Percentiles rank a stretch among this genome's conserved stretches.
phyloP scores from a whole-genome alignment of 2,888 invertebrate genomes.

The Drosophila cognata region DNA sequence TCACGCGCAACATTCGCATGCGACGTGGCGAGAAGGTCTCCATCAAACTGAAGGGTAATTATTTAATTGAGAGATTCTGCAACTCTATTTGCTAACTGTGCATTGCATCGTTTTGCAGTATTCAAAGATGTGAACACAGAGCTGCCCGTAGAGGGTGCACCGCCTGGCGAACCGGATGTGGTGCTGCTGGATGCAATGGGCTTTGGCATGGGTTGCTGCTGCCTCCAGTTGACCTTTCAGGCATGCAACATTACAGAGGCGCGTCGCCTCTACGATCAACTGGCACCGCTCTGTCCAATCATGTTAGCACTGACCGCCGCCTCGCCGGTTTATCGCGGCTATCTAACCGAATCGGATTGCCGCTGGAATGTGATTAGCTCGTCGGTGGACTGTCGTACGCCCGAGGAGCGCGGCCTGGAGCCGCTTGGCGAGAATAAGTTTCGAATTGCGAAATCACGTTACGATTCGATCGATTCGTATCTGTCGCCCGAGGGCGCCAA shows the following conservation, averaged over 20 bases:
- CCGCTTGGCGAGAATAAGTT: slow-evolving; percentile 91
- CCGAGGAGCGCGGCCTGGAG: slow-evolving; percentile 93
- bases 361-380: slow-evolving; percentile 99
- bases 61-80: neutral
- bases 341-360: slow-evolving; percentile 97
- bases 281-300: slow-evolving; percentile 98
- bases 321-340: slow-evolving; percentile 97
- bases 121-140: slow-evolving; percentile 95
- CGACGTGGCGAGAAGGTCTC: slow-evolving; percentile 97
- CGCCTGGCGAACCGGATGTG: slow-evolving; percentile 92
- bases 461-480: slow-evolving; percentile 99
- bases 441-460: slow-evolving; percentile 96
- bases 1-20: slow-evolving; percentile 96
- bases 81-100: neutral
- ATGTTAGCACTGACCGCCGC: slow-evolving; percentile 99
- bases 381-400: slow-evolving; percentile 97
- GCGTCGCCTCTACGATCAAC: slow-evolving; percentile 97
- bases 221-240: slow-evolving; percentile 96
- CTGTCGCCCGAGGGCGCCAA: slow-evolving; percentile 94
- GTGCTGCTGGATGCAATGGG: slow-evolving; percentile 99
- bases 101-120: slow-evolving; percentile 86
- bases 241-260: slow-evolving; percentile 99
- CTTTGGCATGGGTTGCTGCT: slow-evolving; percentile 99
- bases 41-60: slow-evolving; percentile 97
- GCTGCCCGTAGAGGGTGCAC: slow-evolving; percentile 92